A percentile compares a stretch with the other conserved stretches of the same genome.
Conservation (phyloP, 2,113 vertebrate genomes). For the Gallinago undulata region DNA sequence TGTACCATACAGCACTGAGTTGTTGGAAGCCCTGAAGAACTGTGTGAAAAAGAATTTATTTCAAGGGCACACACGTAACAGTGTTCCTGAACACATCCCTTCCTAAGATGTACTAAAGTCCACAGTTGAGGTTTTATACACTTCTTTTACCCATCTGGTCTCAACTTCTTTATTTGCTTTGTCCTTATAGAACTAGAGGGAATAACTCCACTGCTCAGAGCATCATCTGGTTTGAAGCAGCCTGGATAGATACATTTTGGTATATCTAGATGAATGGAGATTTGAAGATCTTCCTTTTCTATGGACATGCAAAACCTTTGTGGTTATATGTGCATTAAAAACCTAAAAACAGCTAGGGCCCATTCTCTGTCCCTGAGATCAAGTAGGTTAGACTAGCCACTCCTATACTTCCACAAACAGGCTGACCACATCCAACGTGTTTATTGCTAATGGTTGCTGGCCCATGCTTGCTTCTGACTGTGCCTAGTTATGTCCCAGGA, state of each 20-base stretch:
- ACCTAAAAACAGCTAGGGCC: neutral
- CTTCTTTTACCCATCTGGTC: neutral
- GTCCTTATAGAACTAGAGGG: neutral
- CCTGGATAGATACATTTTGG: neutral
- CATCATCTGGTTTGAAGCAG: neutral
- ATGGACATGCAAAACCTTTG: accelerated
- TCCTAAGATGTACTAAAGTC: neutral
- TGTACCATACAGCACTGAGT: neutral
- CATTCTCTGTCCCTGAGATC: neutral
- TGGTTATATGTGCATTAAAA: neutral
- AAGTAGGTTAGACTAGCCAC: neutral
- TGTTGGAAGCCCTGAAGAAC: neutral
- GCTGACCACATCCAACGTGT: neutral
- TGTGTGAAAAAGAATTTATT: neutral
- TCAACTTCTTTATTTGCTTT: neutral
- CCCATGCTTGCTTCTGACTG: neutral
- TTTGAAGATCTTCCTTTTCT: neutral
- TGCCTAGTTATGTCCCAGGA: neutral
- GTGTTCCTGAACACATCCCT: neutral
- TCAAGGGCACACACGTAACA: neutral
- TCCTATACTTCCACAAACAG: neutral
- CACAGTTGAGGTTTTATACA: neutral
- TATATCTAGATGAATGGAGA: neutral
- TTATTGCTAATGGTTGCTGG: neutral
- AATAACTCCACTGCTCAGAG: neutral